Base-by-base conservation (phyloP, 2,888 invertebrate species). In the Hydraecia micacea region DNA sequence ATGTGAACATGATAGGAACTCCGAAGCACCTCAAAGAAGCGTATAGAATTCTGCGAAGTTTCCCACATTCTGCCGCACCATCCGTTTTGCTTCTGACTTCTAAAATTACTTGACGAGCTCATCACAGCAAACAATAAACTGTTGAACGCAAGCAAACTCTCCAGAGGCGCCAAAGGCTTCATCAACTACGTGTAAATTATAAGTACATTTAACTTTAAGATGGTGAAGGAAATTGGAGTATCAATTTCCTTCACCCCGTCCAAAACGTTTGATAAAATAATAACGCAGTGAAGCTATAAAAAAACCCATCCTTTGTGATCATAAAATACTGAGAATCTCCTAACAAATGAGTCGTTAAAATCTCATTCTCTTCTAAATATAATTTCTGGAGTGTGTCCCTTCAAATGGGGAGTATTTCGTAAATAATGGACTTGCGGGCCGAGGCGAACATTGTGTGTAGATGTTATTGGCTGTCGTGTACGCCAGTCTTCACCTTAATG, bases 301-400 rank as follows among this genome's bases (percentile, higher is more conserved):
- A 86, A 83, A 76, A 49, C 25, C 69, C 73, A 80, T 80, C 78
- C 79, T 69, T 62, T 80, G 71, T 79, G 77, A 79, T 80, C 84
- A 78, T 89, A 84, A 87, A 89, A 85, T 81, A 81, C 77, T 87
- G 77, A 73, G 85, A 88, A 85, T 88, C 81, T 87, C 80, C 86
- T 86, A 87, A 87, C 85, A 91, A 93, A 92, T 91, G 89, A 91
- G 90, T 92, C 92, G 90, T 92, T 92, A 92, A 93, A 93, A 91
- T 92, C 92, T 90, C 91, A 92, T 92, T 91, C 87, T 87, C 79
- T 79, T 89, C 84, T 86, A 89, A 90, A 90, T 88, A 90, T 90
- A 91, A 91, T 93, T 90, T 90, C 87, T 87, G 84, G 84, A 87
- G 85, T 84, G 87, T 90, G 91, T 89, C 91, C 87, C 91, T 88